Percentiles rank a stretch among this genome's conserved stretches.
Conservation (phyloP, 1,140 invertebrate genomes). For the Drosophila truncata region DNA sequence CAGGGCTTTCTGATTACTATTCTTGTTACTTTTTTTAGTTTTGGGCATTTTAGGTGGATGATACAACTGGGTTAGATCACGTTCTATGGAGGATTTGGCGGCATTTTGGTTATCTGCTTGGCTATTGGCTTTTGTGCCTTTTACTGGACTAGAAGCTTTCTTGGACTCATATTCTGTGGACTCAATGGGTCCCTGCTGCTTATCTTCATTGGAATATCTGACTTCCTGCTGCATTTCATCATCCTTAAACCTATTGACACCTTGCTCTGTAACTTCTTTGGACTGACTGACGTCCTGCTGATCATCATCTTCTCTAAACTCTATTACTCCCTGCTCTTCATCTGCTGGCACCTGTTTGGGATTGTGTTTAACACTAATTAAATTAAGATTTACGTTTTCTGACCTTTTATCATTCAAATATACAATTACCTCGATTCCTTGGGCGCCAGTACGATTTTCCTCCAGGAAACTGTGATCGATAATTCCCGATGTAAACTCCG, state of each 20-base stretch:
- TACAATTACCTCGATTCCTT: slow-evolving; percentile 26
- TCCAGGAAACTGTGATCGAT: slow-evolving; percentile 14
- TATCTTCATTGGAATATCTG: not conserved
- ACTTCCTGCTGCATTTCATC: not conserved
- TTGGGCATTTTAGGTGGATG: slow-evolving; percentile 67
- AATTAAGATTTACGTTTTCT: slow-evolving; percentile 36
- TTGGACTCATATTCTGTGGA: not conserved
- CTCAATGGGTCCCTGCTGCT: no score
- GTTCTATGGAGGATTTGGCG: slow-evolving; percentile 30
- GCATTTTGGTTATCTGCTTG: slow-evolving; percentile 2
- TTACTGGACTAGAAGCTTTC: not conserved
- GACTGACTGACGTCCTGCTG: not conserved
- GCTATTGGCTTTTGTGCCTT: no score
- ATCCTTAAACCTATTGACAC: not conserved
- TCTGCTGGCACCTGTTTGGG: slow-evolving; percentile 24
- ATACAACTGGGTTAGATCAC: slow-evolving; percentile 55
- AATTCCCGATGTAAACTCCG: not conserved
- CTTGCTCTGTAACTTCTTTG: not conserved
- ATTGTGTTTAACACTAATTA: slow-evolving; percentile 41
- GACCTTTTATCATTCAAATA: slow-evolving; percentile 4
- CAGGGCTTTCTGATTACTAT: slow-evolving; percentile 2
- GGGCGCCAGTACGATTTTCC: slow-evolving; percentile 3
- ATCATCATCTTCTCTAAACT: not conserved
- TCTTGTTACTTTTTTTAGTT: slow-evolving; percentile 20
- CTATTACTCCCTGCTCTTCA: not conserved